Base-by-base conservation (phyloP, 2,113 vertebrate genomes). In the Uropsilus gracilis region DNA sequence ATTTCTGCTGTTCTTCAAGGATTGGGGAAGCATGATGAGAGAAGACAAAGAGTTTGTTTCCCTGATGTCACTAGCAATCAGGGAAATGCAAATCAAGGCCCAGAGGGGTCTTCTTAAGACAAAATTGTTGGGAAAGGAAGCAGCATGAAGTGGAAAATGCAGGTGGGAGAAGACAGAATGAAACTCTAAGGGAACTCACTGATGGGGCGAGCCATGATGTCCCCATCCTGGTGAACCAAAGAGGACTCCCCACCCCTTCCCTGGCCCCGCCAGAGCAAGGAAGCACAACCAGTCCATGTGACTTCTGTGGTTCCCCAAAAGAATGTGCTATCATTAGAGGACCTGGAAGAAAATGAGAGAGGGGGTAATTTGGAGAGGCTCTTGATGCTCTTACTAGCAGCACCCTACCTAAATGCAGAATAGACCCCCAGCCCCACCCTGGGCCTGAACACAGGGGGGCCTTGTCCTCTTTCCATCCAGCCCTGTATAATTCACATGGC, bases 211-310 rank as follows among this genome's bases (percentile, higher is more conserved):
- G n/a, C n/a, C n/a, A n/a, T n/a, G n/a, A n/a, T n/a, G n/a, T n/a
- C n/a, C n/a, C n/a, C n/a, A n/a, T 78, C 63, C 55, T 55, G 11
- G 53, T 53, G 26, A 76, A 55, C 3, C 75, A 69, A 72, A 20
- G 12, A 0, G 16, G 18, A 57, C 63, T 32, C 55, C 75, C n/a
- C n/a, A n/a, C n/a, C n/a, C n/a, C n/a, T 68, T 32, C 12, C 37
- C 48, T 0, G 0, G 59, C n/a, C n/a, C n/a, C n/a, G n/a, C n/a
- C n/a, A n/a, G 34, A 39, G 76, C 4, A 34, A 37, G 0, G 28
- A 82, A 0, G 17, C 63, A 48, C 42, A 4, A 57, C 14, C 18
- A 69, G 82, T 32, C 42, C 2, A 11, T 37, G 59, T 1, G 0
- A 64, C n/a, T 48, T 57, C 44, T n/a, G 44, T 24, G 48, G 20